Evolutionary conservation across 2,888 invertebrate genomes (phyloP).

Genomic region (Ophraella communa): DNA sequence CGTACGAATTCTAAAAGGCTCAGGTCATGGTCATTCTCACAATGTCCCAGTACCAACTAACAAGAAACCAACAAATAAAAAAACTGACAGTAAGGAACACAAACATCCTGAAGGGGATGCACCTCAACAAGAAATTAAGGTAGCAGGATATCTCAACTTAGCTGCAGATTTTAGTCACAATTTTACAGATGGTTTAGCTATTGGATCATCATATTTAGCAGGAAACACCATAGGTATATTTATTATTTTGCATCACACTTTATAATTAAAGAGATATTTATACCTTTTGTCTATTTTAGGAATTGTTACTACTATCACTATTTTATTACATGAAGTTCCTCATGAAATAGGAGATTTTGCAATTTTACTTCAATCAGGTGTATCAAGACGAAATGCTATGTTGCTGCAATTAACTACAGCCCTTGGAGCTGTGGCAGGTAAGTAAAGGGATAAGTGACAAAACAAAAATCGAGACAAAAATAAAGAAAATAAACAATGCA

Average conservation of each 20-base stretch:
- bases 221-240: slow-evolving; percentile 79
- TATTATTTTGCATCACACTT: background rate
- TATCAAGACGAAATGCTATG: slow-evolving; percentile 93
- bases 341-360: slow-evolving; percentile 99
- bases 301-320: slow-evolving; percentile 91
- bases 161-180: slow-evolving; percentile 99
- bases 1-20: slow-evolving; percentile 76
- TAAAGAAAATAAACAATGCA: too few relatives aligned
- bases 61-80: background rate
- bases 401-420: slow-evolving; percentile 92
- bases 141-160: slow-evolving; percentile 93
- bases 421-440: slow-evolving; percentile 89
- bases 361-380: slow-evolving; percentile 96
- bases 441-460: too few relatives aligned
- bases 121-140: slow-evolving; percentile 70
- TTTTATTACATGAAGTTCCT: slow-evolving; percentile 97
- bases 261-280: background rate
- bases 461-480: too few relatives aligned
- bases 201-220: slow-evolving; percentile 96
- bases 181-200: slow-evolving; percentile 98
- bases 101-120: slow-evolving; percentile 60
- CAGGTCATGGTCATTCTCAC: slow-evolving; percentile 73
- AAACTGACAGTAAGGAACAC: slow-evolving; percentile 15
- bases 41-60: background rate
- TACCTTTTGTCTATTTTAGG: slow-evolving; percentile 24